Conservation (phyloP, 2,797 vertebrate genomes). For the Coreius guichenoti region DNA sequence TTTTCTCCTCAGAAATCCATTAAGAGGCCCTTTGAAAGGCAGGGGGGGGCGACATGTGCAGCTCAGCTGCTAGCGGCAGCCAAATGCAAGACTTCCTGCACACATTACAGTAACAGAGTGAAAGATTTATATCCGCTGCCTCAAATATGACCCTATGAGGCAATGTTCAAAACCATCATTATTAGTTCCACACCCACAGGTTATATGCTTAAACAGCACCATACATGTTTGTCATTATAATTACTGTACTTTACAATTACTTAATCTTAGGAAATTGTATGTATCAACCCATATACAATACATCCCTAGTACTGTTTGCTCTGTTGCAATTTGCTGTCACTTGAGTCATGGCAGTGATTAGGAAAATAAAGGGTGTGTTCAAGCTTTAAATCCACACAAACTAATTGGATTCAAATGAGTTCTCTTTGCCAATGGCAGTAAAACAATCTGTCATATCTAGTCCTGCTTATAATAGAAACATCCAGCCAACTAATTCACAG, state of each 20-base stretch:
- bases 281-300: constrained; percentile 61
- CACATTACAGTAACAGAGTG: constrained; percentile 75
- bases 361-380: constrained; percentile 49
- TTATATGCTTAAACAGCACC: constrained; percentile 79
- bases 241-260: constrained; percentile 71
- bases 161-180: constrained; percentile 82
- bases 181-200: constrained; percentile 79
- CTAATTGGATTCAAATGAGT: constrained; percentile 44
- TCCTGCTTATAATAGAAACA: neutral
- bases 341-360: constrained; percentile 49
- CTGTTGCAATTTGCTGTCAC: constrained; percentile 45
- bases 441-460: neutral
- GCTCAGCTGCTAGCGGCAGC: constrained; percentile 81
- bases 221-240: constrained; percentile 81
- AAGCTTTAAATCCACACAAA: constrained; percentile 33
- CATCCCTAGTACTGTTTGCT: constrained; percentile 44
- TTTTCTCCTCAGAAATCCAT: constrained; percentile 82
- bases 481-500: constrained; percentile 14
- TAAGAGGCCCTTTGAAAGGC: constrained; percentile 73
- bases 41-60: constrained; percentile 84
- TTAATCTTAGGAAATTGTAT: constrained; percentile 66
- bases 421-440: constrained; percentile 26
- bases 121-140: constrained; percentile 85
- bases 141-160: constrained; percentile 73
- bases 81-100: constrained; percentile 69